A percentile compares a stretch with the other conserved stretches of the same genome.
These are phyloP conservation scores for Cantharis rufa DNA, from an alignment of 2,888 invertebrate genomes.

Conservation along the genomic window DNA sequence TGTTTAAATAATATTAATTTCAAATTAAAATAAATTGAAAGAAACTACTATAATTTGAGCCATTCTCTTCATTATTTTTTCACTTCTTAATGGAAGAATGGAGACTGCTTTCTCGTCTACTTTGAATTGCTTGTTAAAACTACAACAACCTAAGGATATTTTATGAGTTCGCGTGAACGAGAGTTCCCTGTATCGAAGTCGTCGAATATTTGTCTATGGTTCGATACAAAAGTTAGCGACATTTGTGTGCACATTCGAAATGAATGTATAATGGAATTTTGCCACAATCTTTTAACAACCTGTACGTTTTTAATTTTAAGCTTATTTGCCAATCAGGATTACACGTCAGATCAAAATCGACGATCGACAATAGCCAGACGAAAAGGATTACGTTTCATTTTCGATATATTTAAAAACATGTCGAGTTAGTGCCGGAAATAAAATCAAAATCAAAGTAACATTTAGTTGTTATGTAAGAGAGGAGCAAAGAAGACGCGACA, in stretches of 20 bases:
- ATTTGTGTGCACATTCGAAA: background rate
- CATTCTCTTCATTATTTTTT: background rate
- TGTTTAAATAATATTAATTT: constrained; percentile 2
- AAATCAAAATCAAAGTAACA: background rate
- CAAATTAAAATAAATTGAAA: background rate
- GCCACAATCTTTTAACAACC: background rate
- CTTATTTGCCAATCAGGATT: background rate
- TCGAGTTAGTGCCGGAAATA: constrained; percentile 20
- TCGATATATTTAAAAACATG: background rate
- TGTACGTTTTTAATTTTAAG: background rate
- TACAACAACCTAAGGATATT: background rate
- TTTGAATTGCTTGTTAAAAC: background rate
- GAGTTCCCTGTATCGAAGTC: background rate
- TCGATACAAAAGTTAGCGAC: background rate
- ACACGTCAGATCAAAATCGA: background rate
- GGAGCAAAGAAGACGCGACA: constrained; percentile 15
- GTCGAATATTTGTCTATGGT: background rate
- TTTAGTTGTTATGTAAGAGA: constrained; percentile 5
- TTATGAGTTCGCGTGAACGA: background rate
- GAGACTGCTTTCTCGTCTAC: background rate
- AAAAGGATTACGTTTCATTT: background rate
- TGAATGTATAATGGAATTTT: background rate
- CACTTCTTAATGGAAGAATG: background rate
- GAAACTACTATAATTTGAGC: background rate
- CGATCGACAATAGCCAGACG: background rate